A percentile compares a stretch with the other conserved stretches of the same genome.
These are phyloP conservation scores for Enteromius trimaculatus DNA, from an alignment of 2,797 vertebrate genomes.

Conservation along the genomic window DNA sequence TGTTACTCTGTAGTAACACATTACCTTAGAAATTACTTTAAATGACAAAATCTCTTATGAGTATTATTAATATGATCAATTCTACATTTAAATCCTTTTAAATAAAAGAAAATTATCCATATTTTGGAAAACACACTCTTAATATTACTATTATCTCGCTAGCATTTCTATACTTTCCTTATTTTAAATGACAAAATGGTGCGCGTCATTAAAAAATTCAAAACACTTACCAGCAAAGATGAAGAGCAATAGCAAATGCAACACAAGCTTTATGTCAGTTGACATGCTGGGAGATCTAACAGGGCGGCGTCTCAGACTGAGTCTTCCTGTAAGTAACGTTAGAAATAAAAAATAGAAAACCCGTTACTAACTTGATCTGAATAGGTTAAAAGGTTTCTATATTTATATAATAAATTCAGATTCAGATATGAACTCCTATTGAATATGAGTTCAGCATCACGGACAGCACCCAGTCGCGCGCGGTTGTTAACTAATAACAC, in stretches of 20 bases:
- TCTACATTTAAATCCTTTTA: background rate
- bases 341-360: background rate
- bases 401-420: background rate
- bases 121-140: too few species aligned
- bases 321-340: constrained; percentile 51
- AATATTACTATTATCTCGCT: background rate
- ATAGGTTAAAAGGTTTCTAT: background rate
- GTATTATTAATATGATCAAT: background rate
- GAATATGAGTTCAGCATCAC: constrained; percentile 67
- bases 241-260: constrained; percentile 66
- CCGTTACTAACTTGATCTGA: background rate
- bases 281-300: constrained; percentile 69
- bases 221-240: constrained; percentile 73
- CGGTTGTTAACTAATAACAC: constrained; percentile 20
- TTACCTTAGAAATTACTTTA: background rate
- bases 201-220: too few species aligned
- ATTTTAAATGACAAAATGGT: background rate
- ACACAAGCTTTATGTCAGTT: constrained; percentile 63
- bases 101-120: too few species aligned
- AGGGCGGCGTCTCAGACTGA: constrained; percentile 55
- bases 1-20: background rate
- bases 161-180: background rate
- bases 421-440: background rate
- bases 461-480: constrained; percentile 69
- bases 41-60: background rate